Conservation (phyloP, 2,888 invertebrate species). For the Iselma pallidipennis region DNA sequence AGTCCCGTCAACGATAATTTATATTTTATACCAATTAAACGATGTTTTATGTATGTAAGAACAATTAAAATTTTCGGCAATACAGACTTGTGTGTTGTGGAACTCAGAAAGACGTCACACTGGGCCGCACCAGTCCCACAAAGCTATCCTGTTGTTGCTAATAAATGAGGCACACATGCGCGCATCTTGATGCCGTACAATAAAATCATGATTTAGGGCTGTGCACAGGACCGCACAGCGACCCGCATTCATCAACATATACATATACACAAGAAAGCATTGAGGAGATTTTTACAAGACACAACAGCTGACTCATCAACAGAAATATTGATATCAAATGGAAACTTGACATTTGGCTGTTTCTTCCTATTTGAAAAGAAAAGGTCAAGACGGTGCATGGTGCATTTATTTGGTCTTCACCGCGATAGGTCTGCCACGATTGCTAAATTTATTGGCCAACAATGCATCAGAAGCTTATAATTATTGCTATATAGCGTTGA, state of each 20-base stretch:
- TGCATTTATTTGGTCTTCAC: background rate
- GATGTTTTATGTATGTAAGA: conserved; percentile 28
- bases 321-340: no score
- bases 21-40: conserved; percentile 28
- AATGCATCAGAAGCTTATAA: conserved; percentile 43
- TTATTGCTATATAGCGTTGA: conserved; percentile 49
- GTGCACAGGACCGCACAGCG: conserved; percentile 10
- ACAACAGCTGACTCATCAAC: conserved; percentile 7
- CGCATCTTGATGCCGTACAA: conserved; percentile 23
- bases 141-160: conserved; percentile 21
- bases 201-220: conserved; percentile 31
- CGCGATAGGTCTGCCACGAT: background rate
- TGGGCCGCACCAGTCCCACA: conserved; percentile 16
- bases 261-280: conserved; percentile 26
- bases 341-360: background rate
- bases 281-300: conserved; percentile 31
- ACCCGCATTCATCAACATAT: background rate
- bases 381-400: background rate
- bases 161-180: conserved; percentile 28
- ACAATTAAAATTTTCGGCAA: conserved; percentile 32
- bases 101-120: conserved; percentile 19
- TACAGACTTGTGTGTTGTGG: conserved; percentile 17
- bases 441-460: conserved; percentile 29
- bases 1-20: conserved; percentile 16
- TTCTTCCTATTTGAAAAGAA: background rate